Evolutionary conservation across 2,113 vertebrate species (phyloP).

Genomic region (Petrocephalus microphthalmus): DNA sequence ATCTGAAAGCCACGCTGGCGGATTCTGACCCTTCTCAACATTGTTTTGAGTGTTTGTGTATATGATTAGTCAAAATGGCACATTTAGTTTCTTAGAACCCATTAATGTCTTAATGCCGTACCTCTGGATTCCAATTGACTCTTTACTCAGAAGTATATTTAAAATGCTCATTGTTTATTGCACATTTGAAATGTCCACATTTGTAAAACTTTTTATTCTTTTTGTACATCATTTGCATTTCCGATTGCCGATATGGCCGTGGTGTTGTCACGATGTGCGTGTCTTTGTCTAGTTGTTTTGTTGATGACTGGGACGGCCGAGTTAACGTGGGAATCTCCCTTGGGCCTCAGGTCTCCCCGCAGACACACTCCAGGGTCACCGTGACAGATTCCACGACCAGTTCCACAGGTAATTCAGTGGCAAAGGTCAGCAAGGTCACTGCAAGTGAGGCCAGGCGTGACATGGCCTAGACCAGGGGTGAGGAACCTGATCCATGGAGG

Average conservation of each 20-base stretch:
- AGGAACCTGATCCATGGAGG: too few species aligned
- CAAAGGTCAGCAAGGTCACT: background rate
- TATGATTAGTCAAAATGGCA: background rate
- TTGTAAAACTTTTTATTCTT: background rate
- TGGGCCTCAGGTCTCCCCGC: slow-evolving; percentile 75
- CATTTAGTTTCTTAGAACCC: background rate
- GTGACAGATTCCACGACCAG: slow-evolving; percentile 92
- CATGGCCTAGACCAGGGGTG: background rate
- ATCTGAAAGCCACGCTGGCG: background rate
- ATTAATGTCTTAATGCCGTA: background rate
- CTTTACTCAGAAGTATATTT: background rate
- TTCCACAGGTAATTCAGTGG: slow-evolving; percentile 78
- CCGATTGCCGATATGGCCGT: background rate
- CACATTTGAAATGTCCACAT: background rate
- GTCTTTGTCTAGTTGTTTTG: background rate
- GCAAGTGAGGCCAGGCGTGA: background rate
- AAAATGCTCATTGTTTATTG: background rate
- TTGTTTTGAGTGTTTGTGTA: background rate
- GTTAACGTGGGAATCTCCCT: slow-evolving; percentile 13
- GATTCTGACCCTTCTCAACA: background rate
- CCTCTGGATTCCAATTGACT: background rate
- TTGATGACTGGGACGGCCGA: background rate
- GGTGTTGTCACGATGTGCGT: background rate
- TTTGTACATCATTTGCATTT: background rate
- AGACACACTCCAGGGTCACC: slow-evolving; percentile 89